phyloP scores from a whole-genome alignment of 2,113 vertebrate species.

The sheep (Ovis aries) region DNA sequence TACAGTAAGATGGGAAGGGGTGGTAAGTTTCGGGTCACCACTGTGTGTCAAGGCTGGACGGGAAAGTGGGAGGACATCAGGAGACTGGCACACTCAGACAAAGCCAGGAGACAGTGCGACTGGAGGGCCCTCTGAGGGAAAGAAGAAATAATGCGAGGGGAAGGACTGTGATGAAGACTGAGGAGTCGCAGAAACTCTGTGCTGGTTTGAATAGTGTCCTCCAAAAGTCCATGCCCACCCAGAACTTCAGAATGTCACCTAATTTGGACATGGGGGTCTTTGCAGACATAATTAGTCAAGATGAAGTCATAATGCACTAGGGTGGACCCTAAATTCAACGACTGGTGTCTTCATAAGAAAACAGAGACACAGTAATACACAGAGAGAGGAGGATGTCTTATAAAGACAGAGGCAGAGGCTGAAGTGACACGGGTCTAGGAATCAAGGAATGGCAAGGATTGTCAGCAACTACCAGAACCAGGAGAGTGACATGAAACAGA shows the following conservation, averaged over 20 bases:
- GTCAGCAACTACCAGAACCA: neutral
- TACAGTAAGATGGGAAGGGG: neutral
- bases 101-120: neutral
- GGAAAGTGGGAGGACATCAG: neutral
- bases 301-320: neutral
- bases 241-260: neutral
- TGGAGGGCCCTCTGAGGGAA: neutral
- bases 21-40: neutral
- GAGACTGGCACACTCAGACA: neutral
- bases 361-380: neutral
- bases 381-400: neutral
- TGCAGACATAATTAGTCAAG: neutral
- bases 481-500: neutral
- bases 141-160: neutral
- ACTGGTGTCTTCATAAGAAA: neutral
- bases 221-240: neutral
- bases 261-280: neutral
- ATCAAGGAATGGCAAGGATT: neutral
- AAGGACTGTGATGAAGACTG: neutral
- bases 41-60: neutral
- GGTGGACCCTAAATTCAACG: neutral
- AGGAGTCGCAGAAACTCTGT: neutral
- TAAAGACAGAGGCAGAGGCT: neutral
- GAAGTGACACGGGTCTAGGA: accelerated
- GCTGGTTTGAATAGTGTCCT: neutral